Conservation (phyloP, 1,140 invertebrate species). For the Pachyrhynchus sulphureomaculatus region DNA sequence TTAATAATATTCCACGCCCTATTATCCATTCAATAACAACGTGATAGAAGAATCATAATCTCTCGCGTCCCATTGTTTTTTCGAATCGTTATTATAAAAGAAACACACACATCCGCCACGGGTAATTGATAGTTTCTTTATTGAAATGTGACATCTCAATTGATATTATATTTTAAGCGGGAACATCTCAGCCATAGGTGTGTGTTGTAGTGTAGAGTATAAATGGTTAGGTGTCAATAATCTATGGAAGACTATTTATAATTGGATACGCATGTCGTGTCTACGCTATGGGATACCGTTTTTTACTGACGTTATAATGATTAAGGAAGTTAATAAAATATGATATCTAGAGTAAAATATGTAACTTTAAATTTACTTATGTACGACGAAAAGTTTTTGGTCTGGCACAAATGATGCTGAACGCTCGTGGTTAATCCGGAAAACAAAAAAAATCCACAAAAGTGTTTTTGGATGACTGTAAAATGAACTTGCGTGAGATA, state of each 20-base stretch:
- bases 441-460: too few relatives aligned
- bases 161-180: conserved; percentile 15
- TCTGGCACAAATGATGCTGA: too few relatives aligned
- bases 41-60: conserved; percentile 4
- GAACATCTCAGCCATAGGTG: conserved; percentile 12
- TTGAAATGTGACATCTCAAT: conserved; percentile 23
- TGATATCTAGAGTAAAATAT: too few relatives aligned
- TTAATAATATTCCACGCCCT: too few relatives aligned
- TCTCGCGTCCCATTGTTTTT: conserved; percentile 15
- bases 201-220: conserved; percentile 17
- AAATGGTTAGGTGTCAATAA: conserved; percentile 26
- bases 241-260: conserved; percentile 21
- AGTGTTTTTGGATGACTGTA: too few relatives aligned
- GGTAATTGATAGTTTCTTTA: conserved; percentile 19
- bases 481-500: too few relatives aligned
- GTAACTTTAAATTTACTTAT: too few relatives aligned
- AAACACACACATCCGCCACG: conserved; percentile 5
- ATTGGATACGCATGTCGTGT: background rate
- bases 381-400: too few relatives aligned
- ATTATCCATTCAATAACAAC: too few relatives aligned
- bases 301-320: too few relatives aligned
- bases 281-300: conserved; percentile 1
- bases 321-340: too few relatives aligned
- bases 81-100: conserved; percentile 16
- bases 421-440: too few relatives aligned